Conservation (phyloP, 2,797 vertebrate species). For the Myiotriccus ornatus region DNA sequence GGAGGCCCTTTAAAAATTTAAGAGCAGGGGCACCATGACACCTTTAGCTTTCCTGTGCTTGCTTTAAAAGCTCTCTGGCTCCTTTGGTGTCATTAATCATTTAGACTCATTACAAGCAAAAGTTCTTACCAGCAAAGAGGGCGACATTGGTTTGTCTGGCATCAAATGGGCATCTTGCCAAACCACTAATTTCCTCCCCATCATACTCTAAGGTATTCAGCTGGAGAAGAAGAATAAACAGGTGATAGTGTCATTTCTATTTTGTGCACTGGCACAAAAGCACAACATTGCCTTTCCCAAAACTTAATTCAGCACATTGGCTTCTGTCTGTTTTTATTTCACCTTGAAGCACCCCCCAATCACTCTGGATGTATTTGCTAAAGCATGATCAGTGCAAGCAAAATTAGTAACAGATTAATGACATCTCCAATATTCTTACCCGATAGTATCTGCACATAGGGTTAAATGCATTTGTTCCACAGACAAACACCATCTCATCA, state of each 20-base stretch:
- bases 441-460: slow-evolving; percentile 98
- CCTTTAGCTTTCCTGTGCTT: slow-evolving; percentile 25
- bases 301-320: slow-evolving; percentile 53
- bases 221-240: slow-evolving; percentile 80
- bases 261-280: slow-evolving; percentile 43
- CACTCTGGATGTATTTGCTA: not conserved
- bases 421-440: slow-evolving; percentile 75
- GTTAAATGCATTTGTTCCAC: slow-evolving; percentile 97
- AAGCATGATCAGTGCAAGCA: not conserved
- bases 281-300: slow-evolving; percentile 36
- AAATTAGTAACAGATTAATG: not conserved
- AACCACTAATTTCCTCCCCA: slow-evolving; percentile 97
- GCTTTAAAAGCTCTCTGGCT: slow-evolving; percentile 54
- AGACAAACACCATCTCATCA: slow-evolving; percentile 97
- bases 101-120: slow-evolving; percentile 67
- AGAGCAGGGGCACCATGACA: slow-evolving; percentile 10
- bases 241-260: slow-evolving; percentile 51
- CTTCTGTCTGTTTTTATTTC: slow-evolving; percentile 43
- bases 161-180: slow-evolving; percentile 98
- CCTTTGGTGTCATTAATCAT: slow-evolving; percentile 73
- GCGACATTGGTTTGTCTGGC: slow-evolving; percentile 99
- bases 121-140: slow-evolving; percentile 93
- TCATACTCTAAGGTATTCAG: slow-evolving; percentile 98
- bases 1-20: slow-evolving; percentile 41
- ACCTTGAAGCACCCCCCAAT: slow-evolving; percentile 22